Percentiles rank a stretch among this genome's conserved stretches.
Evolutionary conservation across 2,113 vertebrate species (phyloP).

Genomic region (Microtus ochrogaster): DNA sequence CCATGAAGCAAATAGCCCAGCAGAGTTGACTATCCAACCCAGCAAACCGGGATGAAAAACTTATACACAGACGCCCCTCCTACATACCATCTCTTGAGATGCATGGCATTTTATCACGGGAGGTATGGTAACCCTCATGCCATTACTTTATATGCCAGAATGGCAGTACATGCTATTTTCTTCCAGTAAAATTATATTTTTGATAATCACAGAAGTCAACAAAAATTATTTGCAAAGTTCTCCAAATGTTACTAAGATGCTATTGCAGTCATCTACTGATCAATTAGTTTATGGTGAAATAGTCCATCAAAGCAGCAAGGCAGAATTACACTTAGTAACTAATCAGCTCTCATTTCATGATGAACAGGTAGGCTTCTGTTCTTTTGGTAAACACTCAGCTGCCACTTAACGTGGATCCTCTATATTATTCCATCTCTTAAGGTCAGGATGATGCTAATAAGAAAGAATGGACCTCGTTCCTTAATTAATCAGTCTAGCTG

Average conservation of each 20-base stretch:
- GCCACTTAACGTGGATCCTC: neutral
- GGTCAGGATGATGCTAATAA: neutral
- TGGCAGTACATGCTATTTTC: neutral
- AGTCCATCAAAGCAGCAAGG: neutral
- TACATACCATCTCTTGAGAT: neutral
- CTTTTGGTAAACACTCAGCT: neutral
- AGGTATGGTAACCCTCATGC: neutral
- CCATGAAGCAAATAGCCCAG: neutral
- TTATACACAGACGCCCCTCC: neutral
- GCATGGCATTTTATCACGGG: neutral
- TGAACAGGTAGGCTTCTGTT: neutral
- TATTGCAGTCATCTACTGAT: neutral
- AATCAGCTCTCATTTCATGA: neutral
- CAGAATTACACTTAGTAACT: neutral
- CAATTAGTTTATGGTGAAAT: constrained; percentile 17
- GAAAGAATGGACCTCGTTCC: neutral
- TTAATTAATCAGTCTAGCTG: neutral
- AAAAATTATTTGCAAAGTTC: constrained; percentile 7
- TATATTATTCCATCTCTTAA: neutral
- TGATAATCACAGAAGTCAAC: neutral
- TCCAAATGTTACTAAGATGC: constrained; percentile 32
- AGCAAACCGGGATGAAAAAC: neutral
- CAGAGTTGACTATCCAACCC: neutral
- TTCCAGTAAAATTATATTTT: constrained; percentile 1
- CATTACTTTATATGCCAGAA: neutral